Percentiles rank a stretch among this genome's conserved stretches.
phyloP scores from a whole-genome alignment of 2,888 invertebrate genomes.

The Helicoverpa assulta region DNA sequence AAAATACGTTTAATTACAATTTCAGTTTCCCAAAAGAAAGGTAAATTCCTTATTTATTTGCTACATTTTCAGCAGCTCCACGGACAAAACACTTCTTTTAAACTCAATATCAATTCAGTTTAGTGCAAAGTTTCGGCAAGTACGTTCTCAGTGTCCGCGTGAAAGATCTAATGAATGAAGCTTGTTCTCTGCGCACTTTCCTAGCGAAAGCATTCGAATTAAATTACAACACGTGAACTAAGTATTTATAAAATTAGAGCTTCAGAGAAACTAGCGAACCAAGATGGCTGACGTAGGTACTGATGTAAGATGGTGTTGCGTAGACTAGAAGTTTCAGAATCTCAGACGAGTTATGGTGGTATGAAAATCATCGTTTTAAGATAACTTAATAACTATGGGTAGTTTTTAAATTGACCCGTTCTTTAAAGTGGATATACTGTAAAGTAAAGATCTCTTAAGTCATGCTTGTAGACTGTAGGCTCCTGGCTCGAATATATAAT shows the following conservation, averaged over 20 bases:
- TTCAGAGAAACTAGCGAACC: constrained; percentile 35
- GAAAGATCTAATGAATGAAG: constrained; percentile 66
- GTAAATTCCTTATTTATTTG: too few relatives aligned
- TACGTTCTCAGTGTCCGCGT: constrained; percentile 38
- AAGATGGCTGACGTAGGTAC: constrained; percentile 22
- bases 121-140: constrained; percentile 41
- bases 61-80: neutral
- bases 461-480: too few relatives aligned
- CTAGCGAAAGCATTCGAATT: constrained; percentile 67
- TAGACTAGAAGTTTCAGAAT: constrained; percentile 9
- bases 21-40: too few relatives aligned
- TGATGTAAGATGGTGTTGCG: constrained; percentile 10
- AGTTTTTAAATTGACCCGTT: too few relatives aligned
- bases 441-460: too few relatives aligned
- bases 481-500: too few relatives aligned
- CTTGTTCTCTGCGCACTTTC: constrained; percentile 64
- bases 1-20: too few relatives aligned
- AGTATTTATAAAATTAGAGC: constrained; percentile 66
- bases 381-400: too few relatives aligned
- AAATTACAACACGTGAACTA: constrained; percentile 68
- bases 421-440: too few relatives aligned
- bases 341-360: neutral
- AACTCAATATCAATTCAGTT: constrained; percentile 4
- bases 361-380: too few relatives aligned
- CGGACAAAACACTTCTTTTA: neutral